Evolutionary conservation across 2,888 invertebrate genomes (phyloP).

Genomic region (Eremobia ochroleuca): DNA sequence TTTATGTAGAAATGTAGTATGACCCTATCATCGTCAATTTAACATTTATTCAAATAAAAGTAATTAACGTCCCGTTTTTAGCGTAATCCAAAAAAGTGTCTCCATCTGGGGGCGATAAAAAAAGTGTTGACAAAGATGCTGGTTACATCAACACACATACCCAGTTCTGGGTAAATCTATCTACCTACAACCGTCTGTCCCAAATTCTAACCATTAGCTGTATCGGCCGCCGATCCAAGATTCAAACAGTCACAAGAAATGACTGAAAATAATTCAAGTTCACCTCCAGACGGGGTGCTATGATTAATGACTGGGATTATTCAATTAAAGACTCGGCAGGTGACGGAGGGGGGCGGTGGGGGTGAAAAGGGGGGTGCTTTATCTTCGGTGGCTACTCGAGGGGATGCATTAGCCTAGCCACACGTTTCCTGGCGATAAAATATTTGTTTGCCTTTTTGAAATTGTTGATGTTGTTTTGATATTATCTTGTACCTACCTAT

Average conservation of each 20-base stretch:
- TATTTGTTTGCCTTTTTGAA: conserved; percentile 76
- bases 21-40: neutral
- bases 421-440: conserved; percentile 73
- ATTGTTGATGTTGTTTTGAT: conserved; percentile 5
- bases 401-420: conserved; percentile 79
- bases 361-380: conserved; percentile 68
- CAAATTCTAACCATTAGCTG: conserved; percentile 32
- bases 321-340: conserved; percentile 90
- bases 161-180: neutral
- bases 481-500: neutral
- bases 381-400: conserved; percentile 80
- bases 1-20: neutral
- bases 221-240: conserved; percentile 62
- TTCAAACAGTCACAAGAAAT: conserved; percentile 72
- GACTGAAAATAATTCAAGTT: conserved; percentile 88
- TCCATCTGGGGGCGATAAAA: neutral
- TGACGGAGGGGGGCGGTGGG: conserved; percentile 75
- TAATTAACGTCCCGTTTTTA: neutral
- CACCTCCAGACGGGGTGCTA: conserved; percentile 86
- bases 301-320: conserved; percentile 91
- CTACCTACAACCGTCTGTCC: conserved; percentile 12
- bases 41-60: neutral
- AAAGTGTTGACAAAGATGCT: neutral
- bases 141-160: neutral
- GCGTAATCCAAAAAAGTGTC: neutral